Conservation (phyloP, 1,140 invertebrate species). For the Drosophila santomea region DNA sequence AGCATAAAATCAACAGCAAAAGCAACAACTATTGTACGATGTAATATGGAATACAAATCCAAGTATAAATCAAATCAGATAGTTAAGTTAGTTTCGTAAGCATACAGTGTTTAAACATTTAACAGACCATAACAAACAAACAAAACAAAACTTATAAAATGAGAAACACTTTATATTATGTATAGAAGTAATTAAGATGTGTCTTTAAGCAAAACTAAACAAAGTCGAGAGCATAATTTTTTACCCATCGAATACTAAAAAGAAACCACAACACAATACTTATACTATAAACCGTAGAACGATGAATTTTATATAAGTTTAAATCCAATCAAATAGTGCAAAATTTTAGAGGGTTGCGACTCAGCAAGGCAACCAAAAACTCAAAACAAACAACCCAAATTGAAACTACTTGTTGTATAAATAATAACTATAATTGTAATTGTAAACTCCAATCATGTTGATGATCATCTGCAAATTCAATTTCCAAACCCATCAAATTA, state of each 20-base stretch:
- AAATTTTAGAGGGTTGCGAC: constrained; percentile 70
- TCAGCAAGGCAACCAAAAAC: constrained; percentile 66
- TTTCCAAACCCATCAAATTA: constrained; percentile 48
- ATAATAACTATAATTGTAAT: constrained; percentile 54
- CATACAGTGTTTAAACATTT: constrained; percentile 43
- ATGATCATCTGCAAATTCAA: constrained; percentile 73
- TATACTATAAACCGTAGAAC: constrained; percentile 60
- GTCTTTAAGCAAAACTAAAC: constrained; percentile 54
- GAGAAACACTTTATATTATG: constrained; percentile 47
- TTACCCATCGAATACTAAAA: constrained; percentile 74
- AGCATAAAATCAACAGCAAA: constrained; percentile 63
- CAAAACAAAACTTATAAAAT: constrained; percentile 29
- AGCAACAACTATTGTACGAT: constrained; percentile 65
- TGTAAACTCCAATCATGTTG: constrained; percentile 79
- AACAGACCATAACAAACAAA: constrained; percentile 24
- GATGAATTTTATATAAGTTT: constrained; percentile 73
- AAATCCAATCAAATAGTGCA: constrained; percentile 73
- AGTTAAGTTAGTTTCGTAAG: constrained; percentile 64
- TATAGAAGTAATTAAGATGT: constrained; percentile 49
- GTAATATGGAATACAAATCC: constrained; percentile 62
- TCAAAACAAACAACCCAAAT: constrained; percentile 24
- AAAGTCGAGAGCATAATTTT: constrained; percentile 71
- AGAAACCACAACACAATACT: constrained; percentile 40
- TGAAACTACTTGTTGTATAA: constrained; percentile 75
- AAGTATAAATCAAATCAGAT: constrained; percentile 65